Evolutionary conservation across 2,797 vertebrate species (phyloP), one percentile per base, ranked within the genome.

Genomic region (Semotilus atromaculatus): DNA sequence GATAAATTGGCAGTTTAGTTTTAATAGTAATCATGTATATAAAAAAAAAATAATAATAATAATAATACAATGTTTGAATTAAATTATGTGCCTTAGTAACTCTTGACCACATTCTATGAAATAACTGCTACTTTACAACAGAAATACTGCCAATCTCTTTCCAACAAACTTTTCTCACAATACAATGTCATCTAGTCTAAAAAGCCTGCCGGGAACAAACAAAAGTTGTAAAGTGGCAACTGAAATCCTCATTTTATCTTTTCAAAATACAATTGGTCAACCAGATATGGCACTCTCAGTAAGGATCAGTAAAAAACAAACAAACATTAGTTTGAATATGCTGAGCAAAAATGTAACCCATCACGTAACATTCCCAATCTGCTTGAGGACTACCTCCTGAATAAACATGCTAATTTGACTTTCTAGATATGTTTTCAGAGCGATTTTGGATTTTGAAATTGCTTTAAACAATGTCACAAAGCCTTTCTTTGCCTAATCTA

Each of bases 1-100:
- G 13, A 73, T 72, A 72, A 40, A 82, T 48, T 75, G 81, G 81
- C 81, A 53, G 72, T 82, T 82, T 9, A 38, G 21, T 48, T 83
- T 76, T 16, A 19, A 84, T 23, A 31, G 18, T 45, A 58, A 70
- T 51, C 5, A 19, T 13, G n/a, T 82, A 51, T 82, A n/a, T n/a
- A n/a, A n/a, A n/a, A n/a, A n/a, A n/a, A 5, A 66, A 48, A 48
- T 18, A 58, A 67, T 0, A 3, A 29, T 1, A 7, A 16, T 16
- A 0, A 0, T 10, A 7, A 64, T 3, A 29, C 26, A 7, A 16
- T 73, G 10, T 64, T 48, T 48, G 2, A 43, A 55, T n/a, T 62
- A 23, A 5, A 5, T 51, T 29, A 62, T 48, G 34, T 68, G 51
- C 43, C 60, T 83, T 66, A 36, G 14, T 36, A n/a, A 53, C 48